These are phyloP conservation scores for Aix galericulata DNA, from an alignment of 2,113 vertebrate genomes.

Conservation along the genomic window DNA sequence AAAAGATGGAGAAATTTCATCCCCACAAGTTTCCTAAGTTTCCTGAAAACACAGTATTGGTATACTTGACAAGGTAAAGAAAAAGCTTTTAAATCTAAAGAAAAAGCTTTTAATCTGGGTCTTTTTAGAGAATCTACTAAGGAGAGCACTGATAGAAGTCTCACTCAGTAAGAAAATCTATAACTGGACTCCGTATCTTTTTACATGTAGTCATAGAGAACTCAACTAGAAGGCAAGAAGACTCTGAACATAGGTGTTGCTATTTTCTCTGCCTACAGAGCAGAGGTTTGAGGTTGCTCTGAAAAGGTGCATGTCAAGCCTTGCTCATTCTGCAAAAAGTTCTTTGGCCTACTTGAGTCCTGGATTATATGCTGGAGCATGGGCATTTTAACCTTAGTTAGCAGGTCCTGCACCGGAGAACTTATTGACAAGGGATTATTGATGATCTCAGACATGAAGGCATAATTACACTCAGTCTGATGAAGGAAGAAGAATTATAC, in stretches of 20 bases:
- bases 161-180: neutral
- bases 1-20: neutral
- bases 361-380: neutral
- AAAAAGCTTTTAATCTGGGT: neutral
- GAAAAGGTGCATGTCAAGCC: neutral
- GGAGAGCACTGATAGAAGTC: neutral
- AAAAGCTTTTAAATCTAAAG: neutral
- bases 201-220: neutral
- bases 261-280: neutral
- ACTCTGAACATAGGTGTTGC: neutral
- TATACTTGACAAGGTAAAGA: neutral
- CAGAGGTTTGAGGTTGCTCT: accelerated
- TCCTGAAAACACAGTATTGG: neutral
- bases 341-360: neutral
- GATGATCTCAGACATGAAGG: neutral
- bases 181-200: neutral
- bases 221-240: neutral
- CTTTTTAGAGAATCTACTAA: neutral
- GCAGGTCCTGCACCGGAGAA: neutral
- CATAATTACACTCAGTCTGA: neutral
- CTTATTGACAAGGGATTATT: neutral
- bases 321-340: neutral
- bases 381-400: neutral
- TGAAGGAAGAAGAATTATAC: neutral
- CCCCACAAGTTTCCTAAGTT: neutral